These are phyloP conservation scores for Mirounga angustirostris DNA, from an alignment of 2,113 vertebrate genomes.

Conservation along the genomic window DNA sequence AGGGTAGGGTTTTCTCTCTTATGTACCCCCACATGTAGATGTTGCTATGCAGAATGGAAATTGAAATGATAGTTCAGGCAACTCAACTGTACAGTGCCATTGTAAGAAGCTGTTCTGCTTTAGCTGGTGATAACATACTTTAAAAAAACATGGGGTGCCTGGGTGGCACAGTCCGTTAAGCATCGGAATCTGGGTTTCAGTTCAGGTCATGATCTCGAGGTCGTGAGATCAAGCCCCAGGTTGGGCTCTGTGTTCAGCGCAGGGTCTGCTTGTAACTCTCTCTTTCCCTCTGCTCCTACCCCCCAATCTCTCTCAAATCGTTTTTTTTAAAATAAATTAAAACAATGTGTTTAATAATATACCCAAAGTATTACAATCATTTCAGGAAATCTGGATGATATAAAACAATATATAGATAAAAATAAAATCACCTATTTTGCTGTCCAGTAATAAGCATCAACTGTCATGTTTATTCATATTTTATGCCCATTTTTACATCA, in stretches of 20 bases:
- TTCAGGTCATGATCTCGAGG: not conserved
- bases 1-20: not conserved
- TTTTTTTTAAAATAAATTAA: not conserved
- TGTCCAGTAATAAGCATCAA: not conserved
- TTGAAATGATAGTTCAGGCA: not conserved
- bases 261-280: not conserved
- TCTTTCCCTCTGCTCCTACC: not conserved
- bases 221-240: not conserved
- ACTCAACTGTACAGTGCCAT: not conserved
- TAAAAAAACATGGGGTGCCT: not conserved
- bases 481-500: not conserved
- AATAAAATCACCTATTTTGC: slow-evolving; percentile 35
- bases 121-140: slow-evolving; percentile 5
- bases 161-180: not conserved
- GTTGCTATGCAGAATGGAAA: not conserved
- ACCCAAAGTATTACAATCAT: not conserved
- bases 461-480: not conserved
- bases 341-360: not conserved
- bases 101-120: not conserved
- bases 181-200: not conserved
- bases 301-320: not conserved
- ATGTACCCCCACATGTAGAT: not conserved
- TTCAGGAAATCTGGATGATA: not conserved
- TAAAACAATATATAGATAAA: not conserved
- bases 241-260: not conserved